Base-by-base conservation (phyloP, 2,113 vertebrate genomes). In the Cephalopterus ornatus region DNA sequence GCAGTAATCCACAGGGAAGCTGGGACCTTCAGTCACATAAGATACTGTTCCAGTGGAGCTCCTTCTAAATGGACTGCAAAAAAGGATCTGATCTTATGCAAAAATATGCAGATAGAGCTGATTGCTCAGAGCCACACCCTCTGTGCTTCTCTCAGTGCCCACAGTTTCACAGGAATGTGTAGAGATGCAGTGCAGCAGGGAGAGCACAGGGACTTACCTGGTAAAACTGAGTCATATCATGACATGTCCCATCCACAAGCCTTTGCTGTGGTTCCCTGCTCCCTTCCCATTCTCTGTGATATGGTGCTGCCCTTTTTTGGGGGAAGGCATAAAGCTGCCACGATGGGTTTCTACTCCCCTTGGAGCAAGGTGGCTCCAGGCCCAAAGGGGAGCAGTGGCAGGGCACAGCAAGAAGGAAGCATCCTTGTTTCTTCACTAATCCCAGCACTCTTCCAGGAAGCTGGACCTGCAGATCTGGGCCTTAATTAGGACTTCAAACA, bases 161-260 rank as follows among this genome's bases (percentile, higher is more conserved):
- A 35, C 22, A 24, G 10, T 8, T 61, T 23, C n/a, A 26, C 65
- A 39, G 73, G 41, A 72, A 30, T 35, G n/a, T 0, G 0, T 8
- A 7, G 0, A 1, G 42, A 33, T 4, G 0, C 47, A 26, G 37
- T 6, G 32, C 37, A 90, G 24, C 71, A 76, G 82, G 62, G 71
- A 37, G 52, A 79, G 66, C 74, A 49, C 5, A 1, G n/a, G 37
- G 35, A 66, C 19, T 85, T 37, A 28, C 2, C 1, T 10, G 41
- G 24, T n/a, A 73, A 37, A 78, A 44, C n/a, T 37, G 58, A 84
- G 20, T 71, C 84, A 28, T 3, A 8, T 3, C 12, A 0, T 11
- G 42, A n/a, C n/a, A 20, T 23, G 10, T 32, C 65, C 61, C 44
- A 23, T n/a, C 41, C 78, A 9, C 4, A 1, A 49, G 70, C 66